phyloP scores from a whole-genome alignment of 2,888 invertebrate genomes.

The Brenthis daphne region DNA sequence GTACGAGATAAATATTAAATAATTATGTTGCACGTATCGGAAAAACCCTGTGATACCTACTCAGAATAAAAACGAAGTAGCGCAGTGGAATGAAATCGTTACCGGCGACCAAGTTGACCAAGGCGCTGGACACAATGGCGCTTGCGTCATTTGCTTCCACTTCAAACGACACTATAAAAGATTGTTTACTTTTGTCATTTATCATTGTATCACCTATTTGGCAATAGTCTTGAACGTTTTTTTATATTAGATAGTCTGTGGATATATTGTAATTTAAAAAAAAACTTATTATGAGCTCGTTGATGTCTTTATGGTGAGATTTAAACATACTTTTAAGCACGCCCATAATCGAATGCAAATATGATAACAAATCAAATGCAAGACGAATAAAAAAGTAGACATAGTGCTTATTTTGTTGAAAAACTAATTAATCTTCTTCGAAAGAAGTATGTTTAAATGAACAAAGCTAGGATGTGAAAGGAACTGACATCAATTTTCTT shows the following conservation, averaged over 20 bases:
- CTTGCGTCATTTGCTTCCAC: slow-evolving; percentile 62
- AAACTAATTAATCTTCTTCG: slow-evolving; percentile 2
- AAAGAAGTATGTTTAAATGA: not conserved
- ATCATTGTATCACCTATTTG: not conserved
- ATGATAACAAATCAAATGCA: no score
- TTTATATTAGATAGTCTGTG: not conserved
- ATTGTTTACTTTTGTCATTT: slow-evolving; percentile 32
- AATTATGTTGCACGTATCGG: slow-evolving; percentile 25
- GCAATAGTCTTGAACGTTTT: not conserved
- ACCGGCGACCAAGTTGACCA: slow-evolving; percentile 52
- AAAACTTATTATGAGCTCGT: slow-evolving; percentile 23
- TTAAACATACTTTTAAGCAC: slow-evolving; percentile 6
- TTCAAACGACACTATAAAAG: slow-evolving; percentile 41
- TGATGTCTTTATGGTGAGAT: slow-evolving; percentile 34
- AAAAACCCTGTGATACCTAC: slow-evolving; percentile 39
- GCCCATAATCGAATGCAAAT: not conserved
- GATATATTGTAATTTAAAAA: not conserved
- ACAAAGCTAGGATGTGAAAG: slow-evolving; percentile 30
- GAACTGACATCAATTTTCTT: slow-evolving; percentile 36
- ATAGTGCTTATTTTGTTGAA: not conserved
- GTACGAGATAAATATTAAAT: slow-evolving; percentile 30
- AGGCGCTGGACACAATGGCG: slow-evolving; percentile 57
- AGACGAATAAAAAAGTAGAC: not conserved
- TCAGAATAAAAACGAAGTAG: slow-evolving; percentile 50
- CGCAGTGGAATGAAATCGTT: slow-evolving; percentile 64